Conservation (phyloP, 1,140 invertebrate species). For the Drosophila sulfurigaster region DNA sequence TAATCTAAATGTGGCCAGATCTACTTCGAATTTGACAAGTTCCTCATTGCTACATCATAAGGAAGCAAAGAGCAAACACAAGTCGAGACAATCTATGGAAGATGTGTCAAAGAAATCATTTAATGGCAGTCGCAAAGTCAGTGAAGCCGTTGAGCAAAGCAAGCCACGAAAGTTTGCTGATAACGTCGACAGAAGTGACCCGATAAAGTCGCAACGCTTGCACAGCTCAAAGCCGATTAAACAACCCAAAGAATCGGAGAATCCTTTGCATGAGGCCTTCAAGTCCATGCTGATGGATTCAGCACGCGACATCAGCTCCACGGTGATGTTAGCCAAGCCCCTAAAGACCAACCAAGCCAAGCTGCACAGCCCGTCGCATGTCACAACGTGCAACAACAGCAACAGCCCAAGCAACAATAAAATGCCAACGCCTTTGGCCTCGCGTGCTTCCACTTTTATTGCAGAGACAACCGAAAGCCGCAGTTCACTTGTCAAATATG, state of each 20-base stretch:
- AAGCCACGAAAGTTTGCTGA: background rate
- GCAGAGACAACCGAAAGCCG: conserved; percentile 11
- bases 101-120: background rate
- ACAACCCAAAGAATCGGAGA: background rate
- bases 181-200: background rate
- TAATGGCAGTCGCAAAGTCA: background rate
- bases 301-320: conserved; percentile 38
- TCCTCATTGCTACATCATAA: background rate
- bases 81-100: background rate
- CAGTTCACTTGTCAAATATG: conserved; percentile 19
- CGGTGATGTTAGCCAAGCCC: conserved; percentile 36
- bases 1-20: conserved; percentile 7
- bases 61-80: background rate
- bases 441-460: conserved; percentile 34
- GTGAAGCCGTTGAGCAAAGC: background rate
- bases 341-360: background rate
- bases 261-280: conserved; percentile 18
- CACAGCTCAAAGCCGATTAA: background rate
- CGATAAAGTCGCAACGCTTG: background rate
- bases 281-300: conserved; percentile 37
- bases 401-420: conserved; percentile 1
- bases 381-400: background rate
- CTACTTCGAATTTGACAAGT: conserved; percentile 22
- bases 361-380: conserved; percentile 4
- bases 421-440: conserved; percentile 22